Evolutionary conservation across 2,888 invertebrate species (phyloP).

Genomic region (Temnothorax ravouxi): DNA sequence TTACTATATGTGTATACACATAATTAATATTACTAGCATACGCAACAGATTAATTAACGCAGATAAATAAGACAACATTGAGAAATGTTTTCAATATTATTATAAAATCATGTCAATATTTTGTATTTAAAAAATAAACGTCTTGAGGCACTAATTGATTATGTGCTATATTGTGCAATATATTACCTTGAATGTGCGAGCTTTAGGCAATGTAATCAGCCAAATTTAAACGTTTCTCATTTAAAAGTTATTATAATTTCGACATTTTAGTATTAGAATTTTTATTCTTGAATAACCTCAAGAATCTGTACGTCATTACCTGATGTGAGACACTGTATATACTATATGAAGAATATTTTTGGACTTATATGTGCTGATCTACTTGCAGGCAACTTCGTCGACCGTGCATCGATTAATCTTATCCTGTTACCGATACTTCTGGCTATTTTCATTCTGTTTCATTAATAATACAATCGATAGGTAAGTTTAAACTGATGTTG

Average conservation of each 20-base stretch:
- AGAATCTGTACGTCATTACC: not conserved
- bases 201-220: not conserved
- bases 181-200: not conserved
- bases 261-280: not conserved
- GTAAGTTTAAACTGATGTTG: conserved; percentile 34
- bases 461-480: conserved; percentile 35
- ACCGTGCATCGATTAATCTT: conserved; percentile 34
- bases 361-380: not conserved
- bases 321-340: not conserved
- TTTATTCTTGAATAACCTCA: not conserved
- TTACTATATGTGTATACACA: not conserved
- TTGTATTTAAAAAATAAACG: not conserved
- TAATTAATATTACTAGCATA: not conserved
- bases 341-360: conserved; percentile 20
- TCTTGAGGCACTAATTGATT: not conserved
- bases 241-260: not conserved
- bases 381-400: conserved; percentile 40
- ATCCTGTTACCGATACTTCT: conserved; percentile 37
- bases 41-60: not conserved
- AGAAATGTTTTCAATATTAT: not conserved
- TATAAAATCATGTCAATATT: not conserved
- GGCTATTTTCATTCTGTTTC: conserved; percentile 34
- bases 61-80: not conserved
- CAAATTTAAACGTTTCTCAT: not conserved
- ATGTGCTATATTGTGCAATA: no score